phyloP scores from a whole-genome alignment of 2,113 vertebrate species.

The Xiphophorus hellerii region DNA sequence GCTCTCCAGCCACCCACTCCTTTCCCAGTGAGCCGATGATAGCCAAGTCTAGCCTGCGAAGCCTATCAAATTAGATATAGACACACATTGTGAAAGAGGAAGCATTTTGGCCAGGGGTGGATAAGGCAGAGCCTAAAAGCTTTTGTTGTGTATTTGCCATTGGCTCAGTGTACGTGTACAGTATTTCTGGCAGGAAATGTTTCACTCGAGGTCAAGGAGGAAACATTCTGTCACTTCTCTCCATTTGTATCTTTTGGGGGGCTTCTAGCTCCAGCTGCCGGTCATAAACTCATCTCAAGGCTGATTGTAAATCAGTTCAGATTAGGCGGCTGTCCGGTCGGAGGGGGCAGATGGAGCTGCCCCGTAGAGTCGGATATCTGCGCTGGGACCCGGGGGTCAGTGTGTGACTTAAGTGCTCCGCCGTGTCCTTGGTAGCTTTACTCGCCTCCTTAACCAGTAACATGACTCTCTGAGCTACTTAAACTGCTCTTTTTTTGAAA shows the following conservation, averaged over 20 bases:
- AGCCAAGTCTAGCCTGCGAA: slow-evolving; percentile 52
- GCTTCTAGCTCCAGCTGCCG: slow-evolving; percentile 22
- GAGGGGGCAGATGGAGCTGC: slow-evolving; percentile 38
- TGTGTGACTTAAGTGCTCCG: slow-evolving; percentile 40
- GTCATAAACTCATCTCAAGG: slow-evolving; percentile 43
- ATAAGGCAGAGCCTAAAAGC: slow-evolving; percentile 12
- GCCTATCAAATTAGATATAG: slow-evolving; percentile 42
- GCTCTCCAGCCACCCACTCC: slow-evolving; percentile 50
- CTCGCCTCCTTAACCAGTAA: slow-evolving; percentile 57
- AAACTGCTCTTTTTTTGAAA: slow-evolving; percentile 44
- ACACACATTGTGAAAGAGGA: slow-evolving; percentile 10
- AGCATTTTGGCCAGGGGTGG: not conserved
- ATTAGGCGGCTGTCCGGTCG: slow-evolving; percentile 41
- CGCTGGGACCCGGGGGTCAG: slow-evolving; percentile 26
- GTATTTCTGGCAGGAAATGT: not conserved
- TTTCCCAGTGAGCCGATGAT: slow-evolving; percentile 61
- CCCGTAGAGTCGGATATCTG: slow-evolving; percentile 37
- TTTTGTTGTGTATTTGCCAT: not conserved
- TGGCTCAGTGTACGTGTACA: not conserved
- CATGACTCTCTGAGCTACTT: slow-evolving; percentile 49
- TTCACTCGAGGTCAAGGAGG: slow-evolving; percentile 9
- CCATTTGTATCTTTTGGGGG: slow-evolving; percentile 38
- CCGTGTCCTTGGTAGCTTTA: slow-evolving; percentile 43
- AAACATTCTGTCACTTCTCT: slow-evolving; percentile 53
- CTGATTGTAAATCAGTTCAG: slow-evolving; percentile 50